Evolutionary conservation across 2,888 invertebrate genomes (phyloP), one percentile per base, ranked within the genome.

Genomic region (Lucinisca nassula): DNA sequence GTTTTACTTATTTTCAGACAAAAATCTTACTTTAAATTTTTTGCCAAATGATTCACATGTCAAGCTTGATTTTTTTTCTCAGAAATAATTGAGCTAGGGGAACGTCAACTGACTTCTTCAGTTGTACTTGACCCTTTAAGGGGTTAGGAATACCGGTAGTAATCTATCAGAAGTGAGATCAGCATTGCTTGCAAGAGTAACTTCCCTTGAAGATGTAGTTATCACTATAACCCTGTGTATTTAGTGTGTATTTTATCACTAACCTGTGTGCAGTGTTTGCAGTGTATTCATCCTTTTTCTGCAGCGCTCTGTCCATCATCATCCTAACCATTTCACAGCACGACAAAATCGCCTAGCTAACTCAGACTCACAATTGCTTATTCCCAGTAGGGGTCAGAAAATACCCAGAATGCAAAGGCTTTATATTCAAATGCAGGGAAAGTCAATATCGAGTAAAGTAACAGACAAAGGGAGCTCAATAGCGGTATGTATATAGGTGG

Each of bases 361-460:
- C 35, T 67, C 67, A 35, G 67, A 67, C 67, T 67, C 67, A 35
- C 67, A 67, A 35, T 67, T 67, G 17, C 17, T 35, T 32, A 21
- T 24, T 67, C 67, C 67, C 67, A 32, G 35, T 35, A 67, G 67
- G 85, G 79, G 79, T 55, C 82, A 80, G 12, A 38, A 77, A 32
- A 35, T 77, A 49, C 81, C 89, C 55, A 61, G 87, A 78, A 88
- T 90, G 90, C 88, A 88, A 79, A 90, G 87, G 67, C 76, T 87
- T 84, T 90, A 90, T 85, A 51, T 88, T 81, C 80, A 86, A 78
- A 84, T 90, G 84, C 90, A 90, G 90, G 88, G 84, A 27, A 90
- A 88, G 76, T 73, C 78, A 14, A 85, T 80, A 75, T 72, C 55
- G 27, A 82, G 84, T 38, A 45, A 55, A 35, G 76, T 81, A 27